phyloP scores from a whole-genome alignment of 2,113 vertebrate species.

The Oxyura jamaicensis region DNA sequence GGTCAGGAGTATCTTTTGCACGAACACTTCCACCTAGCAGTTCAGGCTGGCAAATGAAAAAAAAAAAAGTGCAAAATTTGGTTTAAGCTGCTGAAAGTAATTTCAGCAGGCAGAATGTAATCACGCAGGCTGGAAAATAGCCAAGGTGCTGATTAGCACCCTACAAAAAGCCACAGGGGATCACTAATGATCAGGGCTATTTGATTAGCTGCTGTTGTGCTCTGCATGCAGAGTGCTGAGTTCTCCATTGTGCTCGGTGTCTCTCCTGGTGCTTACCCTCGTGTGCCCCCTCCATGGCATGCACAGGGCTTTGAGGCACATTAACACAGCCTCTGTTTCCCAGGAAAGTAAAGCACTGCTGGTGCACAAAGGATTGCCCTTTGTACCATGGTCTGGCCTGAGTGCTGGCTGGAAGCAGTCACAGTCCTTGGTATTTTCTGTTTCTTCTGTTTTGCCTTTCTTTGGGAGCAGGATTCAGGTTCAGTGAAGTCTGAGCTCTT shows the following conservation, averaged over 20 bases:
- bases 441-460: not conserved
- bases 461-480: accelerated
- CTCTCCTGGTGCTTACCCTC: not conserved
- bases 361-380: not conserved
- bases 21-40: accelerated
- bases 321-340: not conserved
- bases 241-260: accelerated
- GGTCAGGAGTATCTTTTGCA: not conserved
- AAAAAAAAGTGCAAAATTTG: not conserved
- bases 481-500: not conserved
- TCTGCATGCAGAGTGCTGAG: not conserved
- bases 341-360: not conserved
- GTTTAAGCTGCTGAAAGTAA: not conserved
- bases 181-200: not conserved
- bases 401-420: not conserved
- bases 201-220: not conserved
- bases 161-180: not conserved
- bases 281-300: too few species aligned
- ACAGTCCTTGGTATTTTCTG: not conserved
- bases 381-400: not conserved
- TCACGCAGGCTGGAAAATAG: not conserved
- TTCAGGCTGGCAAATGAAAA: not conserved
- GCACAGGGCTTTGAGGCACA: too few species aligned
- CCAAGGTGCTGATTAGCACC: not conserved
- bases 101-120: not conserved